Evolutionary conservation across 2,888 invertebrate genomes (phyloP).

Genomic region (Epistrophe grossulariae): DNA sequence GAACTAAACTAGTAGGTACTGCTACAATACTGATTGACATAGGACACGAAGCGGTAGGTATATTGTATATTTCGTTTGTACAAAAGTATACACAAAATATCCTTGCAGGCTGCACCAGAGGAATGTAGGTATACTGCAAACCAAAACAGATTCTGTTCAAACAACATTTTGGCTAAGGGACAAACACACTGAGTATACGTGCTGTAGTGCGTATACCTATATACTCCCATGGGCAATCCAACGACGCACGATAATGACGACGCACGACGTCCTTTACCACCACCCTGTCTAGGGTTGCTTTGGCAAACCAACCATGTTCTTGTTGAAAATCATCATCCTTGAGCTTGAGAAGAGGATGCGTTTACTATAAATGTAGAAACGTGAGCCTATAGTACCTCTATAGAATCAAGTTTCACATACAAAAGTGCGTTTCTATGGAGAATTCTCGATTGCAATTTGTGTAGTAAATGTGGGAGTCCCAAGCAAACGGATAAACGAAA

Average conservation of each 20-base stretch:
- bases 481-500: background rate
- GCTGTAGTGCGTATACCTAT: slow-evolving; percentile 3
- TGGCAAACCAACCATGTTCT: slow-evolving; percentile 50
- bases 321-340: slow-evolving; percentile 58
- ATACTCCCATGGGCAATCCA: background rate
- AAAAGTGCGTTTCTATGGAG: slow-evolving; percentile 36
- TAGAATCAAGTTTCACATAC: slow-evolving; percentile 3
- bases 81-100: slow-evolving; percentile 29
- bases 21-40: slow-evolving; percentile 37
- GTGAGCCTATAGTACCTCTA: background rate
- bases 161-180: slow-evolving; percentile 71
- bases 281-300: slow-evolving; percentile 34
- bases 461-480: background rate
- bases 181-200: slow-evolving; percentile 44
- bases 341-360: slow-evolving; percentile 54
- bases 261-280: background rate
- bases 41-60: slow-evolving; percentile 37
- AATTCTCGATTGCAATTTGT: slow-evolving; percentile 31
- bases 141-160: slow-evolving; percentile 70
- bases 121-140: slow-evolving; percentile 40
- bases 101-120: slow-evolving; percentile 11
- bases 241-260: too few species aligned
- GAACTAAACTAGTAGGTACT: background rate
- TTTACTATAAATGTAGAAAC: slow-evolving; percentile 15
- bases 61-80: slow-evolving; percentile 14